Evolutionary conservation across 2,888 invertebrate genomes (phyloP), one percentile per base, ranked within the genome.

Genomic region (Alcis repandata): DNA sequence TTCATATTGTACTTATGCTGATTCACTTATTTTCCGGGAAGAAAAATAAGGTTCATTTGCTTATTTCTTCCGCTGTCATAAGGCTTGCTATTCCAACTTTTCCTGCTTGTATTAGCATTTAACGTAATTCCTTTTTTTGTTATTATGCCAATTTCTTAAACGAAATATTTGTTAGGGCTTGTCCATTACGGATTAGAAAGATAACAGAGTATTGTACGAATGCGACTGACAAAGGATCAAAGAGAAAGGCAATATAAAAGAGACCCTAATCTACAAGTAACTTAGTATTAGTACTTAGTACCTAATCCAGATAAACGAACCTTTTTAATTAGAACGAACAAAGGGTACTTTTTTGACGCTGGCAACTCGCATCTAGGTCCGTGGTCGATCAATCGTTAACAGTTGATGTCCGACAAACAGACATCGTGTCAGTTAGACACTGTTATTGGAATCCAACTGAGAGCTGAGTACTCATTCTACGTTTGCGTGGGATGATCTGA

Each of bases 341-440:
- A 27, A 32, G 38, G 45, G 52, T 22, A 45, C 0, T 59, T 32
- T 33, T 11, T 38, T 22, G 11, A 13, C 7, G 13, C 58, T 58
- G 59, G 56, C 56, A 68, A 64, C 70, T 54, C 68, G 7, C 45
- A 32, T n/a, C 17, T 45, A 38, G 59, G 59, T 67, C 64, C 62
- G 58, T 43, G 64, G 40, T 57, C 62, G 38, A 67, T 71, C 67
- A 63, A 60, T 71, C 71, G 67, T 56, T 64, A 59, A 53, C 19
- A 15, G 67, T 40, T 57, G 64, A 64, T 57, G 67, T 48, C 68
- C 45, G 61, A 67, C 68, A 63, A 63, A 70, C 70, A 69, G 62
- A 56, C 62, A 64, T 53, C 65, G 59, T 45, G 64, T 67, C 69
- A 63, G 62, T 63, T 68, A 63, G 51, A 57, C 68, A 58, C 49